Conservation (phyloP, 2,797 vertebrate species). For the Botia kubotai region DNA sequence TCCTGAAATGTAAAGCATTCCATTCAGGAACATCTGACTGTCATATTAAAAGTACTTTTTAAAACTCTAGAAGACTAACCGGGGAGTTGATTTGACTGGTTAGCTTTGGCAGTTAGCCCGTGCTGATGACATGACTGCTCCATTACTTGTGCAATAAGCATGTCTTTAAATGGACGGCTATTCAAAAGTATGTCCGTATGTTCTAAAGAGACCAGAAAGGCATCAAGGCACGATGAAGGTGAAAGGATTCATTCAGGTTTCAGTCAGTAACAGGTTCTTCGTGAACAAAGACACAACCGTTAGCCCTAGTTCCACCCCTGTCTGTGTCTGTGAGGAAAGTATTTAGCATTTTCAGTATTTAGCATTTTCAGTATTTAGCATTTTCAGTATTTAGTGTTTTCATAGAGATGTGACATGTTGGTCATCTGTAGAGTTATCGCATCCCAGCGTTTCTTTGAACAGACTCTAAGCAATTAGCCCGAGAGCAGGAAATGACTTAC, state of each 20-base stretch:
- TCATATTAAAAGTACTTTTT: background rate
- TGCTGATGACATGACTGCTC: background rate
- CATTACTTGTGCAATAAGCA: background rate
- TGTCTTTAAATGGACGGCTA: background rate
- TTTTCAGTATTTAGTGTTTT: constrained; percentile 37
- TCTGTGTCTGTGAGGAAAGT: background rate
- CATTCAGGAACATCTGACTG: background rate
- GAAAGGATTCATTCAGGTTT: constrained; percentile 17
- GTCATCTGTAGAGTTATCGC: constrained; percentile 21
- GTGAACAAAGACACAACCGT: constrained; percentile 13
- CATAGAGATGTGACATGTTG: background rate
- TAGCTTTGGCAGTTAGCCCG: background rate
- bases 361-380: constrained; percentile 30
- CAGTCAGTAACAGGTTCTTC: constrained; percentile 8
- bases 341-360: constrained; percentile 44
- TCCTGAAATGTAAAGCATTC: constrained; percentile 15
- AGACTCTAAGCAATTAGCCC: constrained; percentile 52
- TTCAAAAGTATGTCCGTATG: background rate
- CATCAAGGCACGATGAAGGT: background rate
- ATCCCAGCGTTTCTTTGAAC: constrained; percentile 28
- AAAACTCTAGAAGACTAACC: background rate
- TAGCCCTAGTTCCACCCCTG: constrained; percentile 18
- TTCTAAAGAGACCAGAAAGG: background rate
- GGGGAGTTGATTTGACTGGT: background rate
- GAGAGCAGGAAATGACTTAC: constrained; percentile 30